Evolutionary conservation across 2,797 vertebrate species (phyloP).

Genomic region (Xiphorhynchus erythropygius): DNA sequence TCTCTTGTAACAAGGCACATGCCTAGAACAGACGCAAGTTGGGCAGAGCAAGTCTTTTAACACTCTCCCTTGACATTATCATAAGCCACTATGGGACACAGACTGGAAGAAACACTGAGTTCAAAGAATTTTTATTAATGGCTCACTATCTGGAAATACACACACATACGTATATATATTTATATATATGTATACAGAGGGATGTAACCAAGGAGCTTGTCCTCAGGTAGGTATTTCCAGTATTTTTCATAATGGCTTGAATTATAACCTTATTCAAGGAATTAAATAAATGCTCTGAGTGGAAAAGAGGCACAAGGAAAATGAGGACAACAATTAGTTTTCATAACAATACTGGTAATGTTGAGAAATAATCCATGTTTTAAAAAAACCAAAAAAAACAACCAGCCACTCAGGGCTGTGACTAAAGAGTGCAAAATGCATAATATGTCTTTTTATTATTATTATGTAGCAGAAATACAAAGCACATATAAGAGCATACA

Average conservation of each 20-base stretch:
- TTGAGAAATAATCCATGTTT: neutral
- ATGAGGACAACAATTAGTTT: neutral
- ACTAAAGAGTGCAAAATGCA: neutral
- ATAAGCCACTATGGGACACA: neutral
- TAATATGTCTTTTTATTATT: neutral
- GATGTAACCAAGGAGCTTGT: neutral
- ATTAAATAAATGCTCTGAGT: neutral
- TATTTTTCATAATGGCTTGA: neutral
- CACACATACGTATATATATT: neutral
- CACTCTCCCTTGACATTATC: neutral
- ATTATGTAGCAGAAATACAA: neutral
- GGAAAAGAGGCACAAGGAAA: neutral
- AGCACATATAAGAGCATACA: neutral
- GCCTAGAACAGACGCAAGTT: neutral
- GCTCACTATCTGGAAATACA: neutral
- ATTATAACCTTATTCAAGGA: neutral
- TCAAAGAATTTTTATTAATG: neutral
- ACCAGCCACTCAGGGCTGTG: neutral
- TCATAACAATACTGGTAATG: neutral
- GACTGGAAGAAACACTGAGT: neutral
- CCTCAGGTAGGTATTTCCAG: neutral
- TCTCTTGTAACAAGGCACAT: neutral
- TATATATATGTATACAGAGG: neutral
- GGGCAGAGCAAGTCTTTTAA: neutral
- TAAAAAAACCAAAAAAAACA: fast-evolving